phyloP scores from a whole-genome alignment of 1,140 invertebrate species.

The Sarcophaga bullata region DNA sequence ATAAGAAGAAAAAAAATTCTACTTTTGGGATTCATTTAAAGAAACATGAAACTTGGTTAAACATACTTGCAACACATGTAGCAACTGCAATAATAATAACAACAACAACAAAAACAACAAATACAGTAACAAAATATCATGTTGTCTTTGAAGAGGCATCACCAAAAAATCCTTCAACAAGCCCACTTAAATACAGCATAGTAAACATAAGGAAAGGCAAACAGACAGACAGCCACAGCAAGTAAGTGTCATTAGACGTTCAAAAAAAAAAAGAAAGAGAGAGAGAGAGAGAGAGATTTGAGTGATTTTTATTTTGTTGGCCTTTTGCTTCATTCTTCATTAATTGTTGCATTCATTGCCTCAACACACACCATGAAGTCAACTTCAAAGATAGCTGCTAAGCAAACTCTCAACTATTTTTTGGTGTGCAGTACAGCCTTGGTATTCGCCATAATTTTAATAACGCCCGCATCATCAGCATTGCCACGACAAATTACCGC shows the following conservation, averaged over 20 bases:
- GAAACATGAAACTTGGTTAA: slow-evolving; percentile 13
- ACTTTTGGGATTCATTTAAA: neutral
- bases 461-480: neutral
- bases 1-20: neutral
- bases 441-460: neutral
- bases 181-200: slow-evolving; percentile 37
- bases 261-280: neutral
- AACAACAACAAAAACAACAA: neutral
- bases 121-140: slow-evolving; percentile 28
- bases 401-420: neutral
- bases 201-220: neutral
- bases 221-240: neutral
- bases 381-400: neutral
- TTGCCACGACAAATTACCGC: slow-evolving; percentile 35
- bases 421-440: neutral
- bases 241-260: neutral
- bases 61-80: slow-evolving; percentile 45
- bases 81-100: slow-evolving; percentile 33
- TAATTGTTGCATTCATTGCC: slow-evolving; percentile 3
- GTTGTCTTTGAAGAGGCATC: slow-evolving; percentile 25
- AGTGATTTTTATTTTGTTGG: neutral
- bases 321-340: neutral
- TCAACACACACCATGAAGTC: slow-evolving; percentile 24
- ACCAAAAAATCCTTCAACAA: slow-evolving; percentile 37
- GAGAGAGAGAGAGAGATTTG: neutral